A percentile compares a stretch with the other conserved stretches of the same genome.
These are phyloP conservation scores for Chymomyza caudatula DNA, from an alignment of 2,888 invertebrate species.

Conservation along the genomic window DNA sequence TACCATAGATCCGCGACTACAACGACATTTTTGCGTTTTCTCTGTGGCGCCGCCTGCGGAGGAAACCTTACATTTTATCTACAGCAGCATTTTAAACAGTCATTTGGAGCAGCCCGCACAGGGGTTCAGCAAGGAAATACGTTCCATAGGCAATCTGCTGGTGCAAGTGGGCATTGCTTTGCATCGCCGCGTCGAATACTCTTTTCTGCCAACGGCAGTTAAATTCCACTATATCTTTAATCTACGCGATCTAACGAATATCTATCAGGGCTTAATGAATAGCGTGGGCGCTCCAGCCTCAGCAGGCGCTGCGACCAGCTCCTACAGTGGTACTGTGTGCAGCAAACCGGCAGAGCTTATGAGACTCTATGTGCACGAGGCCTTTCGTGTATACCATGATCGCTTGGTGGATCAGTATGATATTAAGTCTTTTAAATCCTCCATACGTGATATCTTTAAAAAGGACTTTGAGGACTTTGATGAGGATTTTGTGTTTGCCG, in stretches of 20 bases:
- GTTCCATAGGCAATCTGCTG: slow-evolving; percentile 63
- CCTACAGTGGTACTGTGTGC: slow-evolving; percentile 77
- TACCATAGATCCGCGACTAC: slow-evolving; percentile 93
- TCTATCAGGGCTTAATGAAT: slow-evolving; percentile 95
- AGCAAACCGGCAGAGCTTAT: slow-evolving; percentile 85
- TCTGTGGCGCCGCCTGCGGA: slow-evolving; percentile 89
- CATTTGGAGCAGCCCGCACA: slow-evolving; percentile 84
- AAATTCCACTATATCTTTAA: slow-evolving; percentile 98
- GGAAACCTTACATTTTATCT: slow-evolving; percentile 90
- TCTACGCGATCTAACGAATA: slow-evolving; percentile 93
- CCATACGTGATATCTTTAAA: slow-evolving; percentile 87
- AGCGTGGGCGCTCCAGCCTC: slow-evolving; percentile 82
- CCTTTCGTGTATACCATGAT: slow-evolving; percentile 93
- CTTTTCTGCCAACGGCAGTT: slow-evolving; percentile 94
- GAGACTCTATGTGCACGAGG: slow-evolving; percentile 94
- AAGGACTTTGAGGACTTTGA: slow-evolving; percentile 89
- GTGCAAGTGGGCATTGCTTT: slow-evolving; percentile 87
- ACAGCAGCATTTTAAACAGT: slow-evolving; percentile 87
- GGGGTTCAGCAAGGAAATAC: slow-evolving; percentile 81
- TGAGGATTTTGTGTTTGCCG: slow-evolving; percentile 85
- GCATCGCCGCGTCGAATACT: slow-evolving; percentile 86
- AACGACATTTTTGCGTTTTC: slow-evolving; percentile 92
- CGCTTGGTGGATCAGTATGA: slow-evolving; percentile 91
- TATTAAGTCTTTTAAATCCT: slow-evolving; percentile 85
- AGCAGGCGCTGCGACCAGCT: slow-evolving; percentile 33